Base-by-base conservation (phyloP, 2,888 invertebrate genomes). In the Phyto melanocephala region DNA sequence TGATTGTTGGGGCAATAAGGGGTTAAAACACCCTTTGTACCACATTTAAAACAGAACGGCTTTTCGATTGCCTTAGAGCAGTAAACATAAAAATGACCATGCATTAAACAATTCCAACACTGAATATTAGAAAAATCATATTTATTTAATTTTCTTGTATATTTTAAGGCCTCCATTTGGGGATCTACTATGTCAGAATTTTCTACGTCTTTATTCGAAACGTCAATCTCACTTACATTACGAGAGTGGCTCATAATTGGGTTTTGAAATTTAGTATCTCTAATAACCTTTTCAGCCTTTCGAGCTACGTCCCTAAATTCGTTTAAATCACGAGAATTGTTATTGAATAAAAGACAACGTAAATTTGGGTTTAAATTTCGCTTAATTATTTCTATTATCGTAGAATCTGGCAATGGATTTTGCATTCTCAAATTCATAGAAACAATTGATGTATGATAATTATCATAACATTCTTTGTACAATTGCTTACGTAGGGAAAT, bases 21-120 rank as follows among this genome's bases (percentile, higher is more conserved):
- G 3, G 72, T 72, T 13, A 24, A 24, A 6, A 52, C 37, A 3
- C 62, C 50, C 13, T 37, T 37, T 1, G 24, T 15, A 40, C 62
- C 72, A 35, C 72, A 72, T 37, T 74, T 74, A 17, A 40, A 74
- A 33, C 63, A 74, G 54, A 74, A 63, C 0, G 42, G 28, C 1
- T 63, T 37, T 5, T 33, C 37, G 11, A 71, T 20, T 70, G 2
- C 3, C n/a, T 33, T 33, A 8, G 8, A 7, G 15, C 54, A 54
- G 15, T 54, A 54, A 8, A 54, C 33, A 5, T 54, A 54, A 13
- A 33, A 54, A 33, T 54, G 54, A 11, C 67, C 52, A 40, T 24
- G 15, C 3, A 13, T 8, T 4, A 37, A 8, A 28, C 67, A 67
- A 40, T 52, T 67, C 50, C 71, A 71, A 37, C 60, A 71, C 11